phyloP scores from a whole-genome alignment of 2,888 invertebrate species.

The Leptinotarsa rubiginosa region DNA sequence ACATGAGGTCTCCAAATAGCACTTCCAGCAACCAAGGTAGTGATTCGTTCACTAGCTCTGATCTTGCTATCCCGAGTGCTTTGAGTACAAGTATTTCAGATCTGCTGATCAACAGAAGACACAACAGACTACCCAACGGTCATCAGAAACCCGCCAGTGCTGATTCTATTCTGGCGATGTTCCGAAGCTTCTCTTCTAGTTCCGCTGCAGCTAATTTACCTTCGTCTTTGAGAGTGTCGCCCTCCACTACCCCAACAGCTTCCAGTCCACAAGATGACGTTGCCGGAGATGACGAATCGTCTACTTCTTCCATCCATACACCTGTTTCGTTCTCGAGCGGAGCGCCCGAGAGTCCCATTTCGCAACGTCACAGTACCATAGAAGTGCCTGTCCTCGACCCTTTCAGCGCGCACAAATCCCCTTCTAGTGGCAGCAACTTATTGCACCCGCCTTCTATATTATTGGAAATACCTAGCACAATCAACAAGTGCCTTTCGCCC shows the following conservation, averaged over 20 bases:
- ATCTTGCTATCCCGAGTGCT: slow-evolving; percentile 74
- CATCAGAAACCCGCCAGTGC: slow-evolving; percentile 80
- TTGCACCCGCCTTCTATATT: slow-evolving; percentile 81
- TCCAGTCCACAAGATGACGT: slow-evolving; percentile 81
- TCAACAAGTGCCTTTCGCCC: slow-evolving; percentile 83
- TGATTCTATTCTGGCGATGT: slow-evolving; percentile 84
- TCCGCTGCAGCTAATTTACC: slow-evolving; percentile 72
- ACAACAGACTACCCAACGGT: slow-evolving; percentile 59
- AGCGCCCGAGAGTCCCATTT: slow-evolving; percentile 74
- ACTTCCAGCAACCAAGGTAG: slow-evolving; percentile 82
- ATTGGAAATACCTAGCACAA: slow-evolving; percentile 80
- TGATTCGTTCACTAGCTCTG: slow-evolving; percentile 81
- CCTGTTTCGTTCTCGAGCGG: slow-evolving; percentile 73
- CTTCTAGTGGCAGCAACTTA: slow-evolving; percentile 70
- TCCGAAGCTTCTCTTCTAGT: slow-evolving; percentile 77
- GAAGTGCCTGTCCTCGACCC: slow-evolving; percentile 77
- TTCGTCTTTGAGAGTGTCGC: slow-evolving; percentile 74
- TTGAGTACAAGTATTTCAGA: slow-evolving; percentile 70
- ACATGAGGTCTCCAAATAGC: slow-evolving; percentile 74
- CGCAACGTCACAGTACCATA: slow-evolving; percentile 61
- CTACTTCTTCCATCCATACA: slow-evolving; percentile 75
- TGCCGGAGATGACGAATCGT: slow-evolving; percentile 77
- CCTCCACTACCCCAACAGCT: slow-evolving; percentile 79
- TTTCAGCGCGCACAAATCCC: slow-evolving; percentile 75
- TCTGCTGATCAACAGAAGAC: slow-evolving; percentile 57